Base-by-base conservation (phyloP, 2,113 vertebrate species). In the Tragelaphus imberbis region DNA sequence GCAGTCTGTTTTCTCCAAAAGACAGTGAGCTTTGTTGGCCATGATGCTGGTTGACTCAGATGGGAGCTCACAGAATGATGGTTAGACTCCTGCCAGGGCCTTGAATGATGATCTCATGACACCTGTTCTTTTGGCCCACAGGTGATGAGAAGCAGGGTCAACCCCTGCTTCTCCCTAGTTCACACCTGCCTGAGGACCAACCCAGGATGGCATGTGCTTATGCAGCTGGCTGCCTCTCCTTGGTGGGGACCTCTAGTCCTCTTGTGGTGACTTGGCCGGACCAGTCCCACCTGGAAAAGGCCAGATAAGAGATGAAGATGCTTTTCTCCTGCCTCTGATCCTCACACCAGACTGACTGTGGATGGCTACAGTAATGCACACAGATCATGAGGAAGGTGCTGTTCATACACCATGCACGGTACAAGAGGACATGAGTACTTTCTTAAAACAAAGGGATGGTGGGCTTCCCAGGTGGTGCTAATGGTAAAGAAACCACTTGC, bases 171-270 rank as follows among this genome's bases (percentile, higher is more conserved):
- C 27, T 44, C 36, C 23, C 16, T 30, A 4, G 51, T 8, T 79
- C 5, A 16, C 28, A 80, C 13, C 89, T 58, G 58, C 51, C 80
- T 13, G 17, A 33, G 44, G 36, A 36, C 44, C 28, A 40, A 27
- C 30, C 3, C 2, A 3, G n/a, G 84, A 16, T 23, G 3, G 7
- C 19, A 15, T 19, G 7, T 0, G 0, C 16, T 49, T 33, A 6
- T 59, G 44, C 13, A 13, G 36, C 27, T 40, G 8, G 44, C 80
- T 14, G n/a, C 19, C 19, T 85, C 44, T 33, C 4, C 65, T 13
- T 28, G 6, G 10, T 53, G 47, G 55, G 61, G 61, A 59, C n/a
- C 36, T n/a, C 65, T 63, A 19, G 13, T 17, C 19, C 36, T 13
- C 11, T 25, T 14, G 0, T 1, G 6, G n/a, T 40, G 51, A 36